Base-by-base conservation (phyloP, 1,140 invertebrate genomes). In the Diorhabda sublineata region DNA sequence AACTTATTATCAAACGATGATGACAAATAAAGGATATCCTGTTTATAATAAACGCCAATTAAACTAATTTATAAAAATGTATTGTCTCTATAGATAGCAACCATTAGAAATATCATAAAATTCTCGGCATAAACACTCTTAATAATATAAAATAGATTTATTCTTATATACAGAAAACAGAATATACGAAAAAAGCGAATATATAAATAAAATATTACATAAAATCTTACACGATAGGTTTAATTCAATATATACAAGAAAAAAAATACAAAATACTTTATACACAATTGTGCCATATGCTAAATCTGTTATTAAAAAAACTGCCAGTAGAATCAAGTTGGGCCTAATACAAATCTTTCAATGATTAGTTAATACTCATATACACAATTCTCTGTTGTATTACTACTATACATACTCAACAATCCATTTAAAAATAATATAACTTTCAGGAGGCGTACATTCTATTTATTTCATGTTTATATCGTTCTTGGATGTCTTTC, bases 401-500 rank as follows among this genome's bases (percentile, higher is more conserved):
- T 26, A 26, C 26, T 26, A 26, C 26, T 26, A 26, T 26, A 26
- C 26, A 26, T 26, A 26, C 26, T 26, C 26, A 26, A 26, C 26
- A 26, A 26, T 26, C 26, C 26, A 52, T 8, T 52, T 52, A 52
- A 52, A 52, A n/a, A n/a, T 52, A 4, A 8, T 52, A n/a, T 52
- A 52, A 52, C 47, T 84, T 85, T 93, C 91, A 93, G 85, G 91
- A 93, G 69, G 91, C 89, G 81, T 98, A 98, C 93, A 98, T 96
- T 71, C 90, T 84, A 77, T 94, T 92, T 76, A 98, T 95, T 81
- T 96, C 92, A 66, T 90, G 85, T 80, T 94, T 89, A 84, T 97
- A 99, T 75, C 89, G 87, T 68, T 97, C 92, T 81, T 98, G 93
- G 67, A 99, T 96, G 76, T 95, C 92, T 86, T 96, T 97, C 72